Base-by-base conservation (phyloP, 2,888 invertebrate genomes). In the Barypeithes pellucidus region DNA sequence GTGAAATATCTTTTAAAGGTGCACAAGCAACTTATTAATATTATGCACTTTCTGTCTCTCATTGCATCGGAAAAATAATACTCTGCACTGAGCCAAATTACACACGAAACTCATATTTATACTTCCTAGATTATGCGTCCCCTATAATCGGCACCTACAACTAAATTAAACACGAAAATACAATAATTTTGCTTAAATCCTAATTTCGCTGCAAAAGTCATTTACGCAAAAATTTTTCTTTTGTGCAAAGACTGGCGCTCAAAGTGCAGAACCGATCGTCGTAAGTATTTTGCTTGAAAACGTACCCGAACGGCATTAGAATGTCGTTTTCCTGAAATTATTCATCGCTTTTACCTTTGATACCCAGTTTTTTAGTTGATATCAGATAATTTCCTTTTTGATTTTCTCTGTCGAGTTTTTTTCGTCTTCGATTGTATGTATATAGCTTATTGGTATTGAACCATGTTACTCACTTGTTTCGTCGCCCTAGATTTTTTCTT, bases 201-300 rank as follows among this genome's bases (percentile, higher is more conserved):
- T 50, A 50, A 68, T 69, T 69, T 54, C 5, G n/a, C 14, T 47
- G 47, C 47, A 43, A 60, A 18, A 59, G 14, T 59, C 39, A 67
- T 59, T 67, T 59, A 59, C 47, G 57, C 67, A 59, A 67, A n/a
- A 68, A 50, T 82, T 79, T 82, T 81, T 82, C 77, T 82, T 81
- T 83, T 81, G 82, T 84, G 83, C 85, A 87, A 92, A 93, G 93
- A 89, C 91, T 90, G 93, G 92, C 89, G 92, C 92, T 89, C 91
- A 91, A 90, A 92, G 94, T 91, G 94, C 95, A 90, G 96, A 96
- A 91, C 96, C 96, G 87, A 96, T 96, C 88, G 95, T 96, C 93
- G 96, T 96, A 94, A 96, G 96, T 95, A 89, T 85, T 84, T 82
- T 54, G 54, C 54, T 54, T 54, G 54, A 33, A 14, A 54, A 14